Conservation (phyloP, 2,113 vertebrate genomes). For the Microcebus jonahi region DNA sequence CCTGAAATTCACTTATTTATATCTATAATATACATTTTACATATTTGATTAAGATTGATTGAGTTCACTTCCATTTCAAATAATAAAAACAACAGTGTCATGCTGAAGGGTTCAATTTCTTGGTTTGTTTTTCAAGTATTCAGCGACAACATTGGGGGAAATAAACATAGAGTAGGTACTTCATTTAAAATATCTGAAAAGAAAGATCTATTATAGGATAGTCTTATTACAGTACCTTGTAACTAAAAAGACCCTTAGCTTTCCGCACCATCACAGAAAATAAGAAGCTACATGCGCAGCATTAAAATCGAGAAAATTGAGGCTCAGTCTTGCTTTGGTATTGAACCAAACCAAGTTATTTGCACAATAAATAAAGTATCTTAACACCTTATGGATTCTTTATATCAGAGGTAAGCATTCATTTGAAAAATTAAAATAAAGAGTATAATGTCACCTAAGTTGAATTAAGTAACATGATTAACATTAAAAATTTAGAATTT, state of each 20-base stretch:
- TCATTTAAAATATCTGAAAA: constrained; percentile 38
- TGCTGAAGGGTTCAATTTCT: not conserved
- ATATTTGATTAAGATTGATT: not conserved
- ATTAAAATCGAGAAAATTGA: constrained; percentile 31
- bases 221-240: constrained; percentile 28
- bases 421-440: constrained; percentile 37
- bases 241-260: constrained; percentile 23
- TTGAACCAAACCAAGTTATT: constrained; percentile 1
- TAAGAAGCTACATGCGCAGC: not conserved
- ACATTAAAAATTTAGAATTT: constrained; percentile 15
- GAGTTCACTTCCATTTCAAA: constrained; percentile 33
- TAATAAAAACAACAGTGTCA: not conserved
- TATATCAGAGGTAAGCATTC: not conserved
- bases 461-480: constrained; percentile 41
- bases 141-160: not conserved
- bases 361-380: not conserved
- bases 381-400: not conserved
- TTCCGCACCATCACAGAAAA: not conserved
- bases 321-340: not conserved
- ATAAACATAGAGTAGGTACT: not conserved
- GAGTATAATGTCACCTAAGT: not conserved
- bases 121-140: not conserved
- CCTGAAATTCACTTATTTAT: not conserved
- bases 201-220: not conserved
- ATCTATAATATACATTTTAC: not conserved